Evolutionary conservation across 1,140 invertebrate genomes (phyloP), one percentile per base, ranked within the genome.

Genomic region (Wasmannia auropunctata): DNA sequence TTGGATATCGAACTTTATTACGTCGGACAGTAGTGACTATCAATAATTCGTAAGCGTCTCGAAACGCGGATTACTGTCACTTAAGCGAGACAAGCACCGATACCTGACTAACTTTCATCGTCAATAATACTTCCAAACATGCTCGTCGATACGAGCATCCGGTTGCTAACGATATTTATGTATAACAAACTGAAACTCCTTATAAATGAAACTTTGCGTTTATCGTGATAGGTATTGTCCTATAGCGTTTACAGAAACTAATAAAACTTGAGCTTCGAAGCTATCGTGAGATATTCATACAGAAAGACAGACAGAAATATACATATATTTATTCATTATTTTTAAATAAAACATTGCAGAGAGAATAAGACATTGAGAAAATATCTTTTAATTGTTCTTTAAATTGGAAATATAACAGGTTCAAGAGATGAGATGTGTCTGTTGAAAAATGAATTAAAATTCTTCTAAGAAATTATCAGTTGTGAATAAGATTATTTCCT

Each of bases 231-330:
- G n/a, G n/a, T n/a, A n/a, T n/a, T n/a, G n/a, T 31, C 22, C 37
- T 62, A 40, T 10, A 31, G 70, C 31, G 22, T 34, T 54, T 37
- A 25, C 31, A 56, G 51, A 74, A 74, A 74, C 31, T 74, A 74
- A 56, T 74, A 74, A 74, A 74, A 74, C 70, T 74, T 72, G 10
- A 31, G 49, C 31, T 56, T 54, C 51, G 19, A 37, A 37, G 70
- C 28, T 31, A 34, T 11, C n/a, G n/a, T 7, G 28, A 6, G 14
- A 37, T 34, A 40, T 16, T 74, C 31, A 10, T 5, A n/a, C 8
- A 1, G 10, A 46, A 2, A n/a, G 25, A 54, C 22, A 72, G 19
- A 54, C 28, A 25, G n/a, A 54, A 4, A 51, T 19, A n/a, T 10
- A 28, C 8, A 28, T 10, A n/a, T 2, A 46, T 34, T 34, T 37